Conservation (phyloP, 2,888 invertebrate genomes). For the Ditula angustiorana region DNA sequence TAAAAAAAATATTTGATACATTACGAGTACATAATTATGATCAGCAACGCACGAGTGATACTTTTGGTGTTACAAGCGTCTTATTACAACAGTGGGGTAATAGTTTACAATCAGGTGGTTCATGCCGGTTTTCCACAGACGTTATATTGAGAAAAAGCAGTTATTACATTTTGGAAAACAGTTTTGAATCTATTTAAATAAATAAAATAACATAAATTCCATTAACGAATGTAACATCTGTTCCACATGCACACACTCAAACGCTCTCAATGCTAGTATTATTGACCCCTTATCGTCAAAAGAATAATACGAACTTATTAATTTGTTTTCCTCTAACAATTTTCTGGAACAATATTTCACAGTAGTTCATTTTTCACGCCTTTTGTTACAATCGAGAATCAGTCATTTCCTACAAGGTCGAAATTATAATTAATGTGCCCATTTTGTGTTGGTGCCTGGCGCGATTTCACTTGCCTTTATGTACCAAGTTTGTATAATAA, state of each 20-base stretch:
- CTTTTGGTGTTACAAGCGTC: too few species aligned
- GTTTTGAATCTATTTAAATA: too few species aligned
- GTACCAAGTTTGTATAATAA: neutral
- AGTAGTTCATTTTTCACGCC: conserved; percentile 26
- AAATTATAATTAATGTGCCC: conserved; percentile 23
- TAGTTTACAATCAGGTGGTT: too few species aligned
- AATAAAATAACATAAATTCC: too few species aligned
- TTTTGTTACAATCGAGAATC: conserved; percentile 25
- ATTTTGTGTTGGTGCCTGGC: conserved; percentile 17
- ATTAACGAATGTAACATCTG: neutral
- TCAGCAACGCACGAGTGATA: too few species aligned
- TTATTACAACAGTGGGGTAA: too few species aligned
- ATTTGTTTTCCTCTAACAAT: conserved; percentile 4
- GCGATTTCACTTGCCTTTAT: conserved; percentile 27
- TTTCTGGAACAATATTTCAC: neutral
- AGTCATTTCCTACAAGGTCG: conserved; percentile 32
- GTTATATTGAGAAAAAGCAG: too few species aligned
- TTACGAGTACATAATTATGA: too few species aligned
- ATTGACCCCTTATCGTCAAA: neutral
- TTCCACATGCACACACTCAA: too few species aligned
- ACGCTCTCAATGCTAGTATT: neutral
- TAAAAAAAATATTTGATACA: too few species aligned
- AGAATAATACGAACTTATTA: conserved; percentile 8
- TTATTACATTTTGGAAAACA: too few species aligned
- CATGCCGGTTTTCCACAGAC: too few species aligned